Percentiles rank a stretch among this genome's conserved stretches.
phyloP scores from a whole-genome alignment of 2,113 vertebrate genomes.

The Azemiops feae region DNA sequence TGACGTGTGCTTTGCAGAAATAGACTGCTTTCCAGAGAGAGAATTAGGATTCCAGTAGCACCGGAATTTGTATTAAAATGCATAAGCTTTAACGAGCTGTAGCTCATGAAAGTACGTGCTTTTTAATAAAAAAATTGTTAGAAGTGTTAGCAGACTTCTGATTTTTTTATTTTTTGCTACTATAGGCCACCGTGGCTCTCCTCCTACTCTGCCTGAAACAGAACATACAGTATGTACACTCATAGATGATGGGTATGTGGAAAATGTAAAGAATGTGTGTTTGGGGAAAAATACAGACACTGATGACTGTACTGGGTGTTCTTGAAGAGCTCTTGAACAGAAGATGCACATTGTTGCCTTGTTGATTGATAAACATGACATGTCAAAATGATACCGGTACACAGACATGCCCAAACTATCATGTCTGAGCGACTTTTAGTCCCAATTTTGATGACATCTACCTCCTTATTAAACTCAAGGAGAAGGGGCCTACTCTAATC shows the following conservation, averaged over 20 bases:
- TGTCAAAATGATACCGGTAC: not conserved
- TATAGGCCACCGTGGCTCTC: not conserved
- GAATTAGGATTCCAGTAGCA: not conserved
- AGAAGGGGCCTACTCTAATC: not conserved
- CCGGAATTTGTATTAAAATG: not conserved
- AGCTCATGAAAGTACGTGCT: not conserved
- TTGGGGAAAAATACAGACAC: not conserved
- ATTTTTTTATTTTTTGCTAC: not conserved
- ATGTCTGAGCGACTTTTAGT: not conserved
- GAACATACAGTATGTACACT: not conserved
- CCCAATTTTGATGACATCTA: not conserved
- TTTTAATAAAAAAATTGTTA: not conserved
- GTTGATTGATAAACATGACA: not conserved
- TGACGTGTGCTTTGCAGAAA: not conserved
- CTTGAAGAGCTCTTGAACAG: not conserved
- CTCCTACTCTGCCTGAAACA: not conserved
- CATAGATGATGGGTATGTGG: not conserved
- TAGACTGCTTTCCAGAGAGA: not conserved
- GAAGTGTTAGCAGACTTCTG: not conserved
- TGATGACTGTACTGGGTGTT: not conserved
- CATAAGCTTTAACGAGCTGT: not conserved
- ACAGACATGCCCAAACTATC: not conserved
- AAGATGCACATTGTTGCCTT: not conserved
- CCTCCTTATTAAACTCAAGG: not conserved
- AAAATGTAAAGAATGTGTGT: not conserved